Evolutionary conservation across 2,797 vertebrate genomes (phyloP).

Genomic region (Sebastes jordani): DNA sequence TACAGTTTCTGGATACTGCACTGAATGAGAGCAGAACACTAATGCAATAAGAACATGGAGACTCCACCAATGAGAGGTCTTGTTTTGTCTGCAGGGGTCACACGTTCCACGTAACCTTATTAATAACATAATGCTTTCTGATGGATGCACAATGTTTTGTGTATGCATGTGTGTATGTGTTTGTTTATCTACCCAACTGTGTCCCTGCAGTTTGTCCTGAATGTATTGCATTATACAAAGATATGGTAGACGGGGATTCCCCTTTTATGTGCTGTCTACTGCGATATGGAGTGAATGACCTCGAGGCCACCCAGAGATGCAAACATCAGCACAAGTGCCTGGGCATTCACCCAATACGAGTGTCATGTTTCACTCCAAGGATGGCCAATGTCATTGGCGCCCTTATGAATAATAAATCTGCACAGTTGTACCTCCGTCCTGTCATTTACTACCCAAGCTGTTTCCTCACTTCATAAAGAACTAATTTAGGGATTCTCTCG

Average conservation of each 20-base stretch:
- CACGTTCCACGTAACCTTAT: background rate
- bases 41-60: background rate
- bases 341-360: slow-evolving; percentile 46
- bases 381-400: slow-evolving; percentile 50
- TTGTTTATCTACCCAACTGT: slow-evolving; percentile 9
- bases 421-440: background rate
- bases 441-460: background rate
- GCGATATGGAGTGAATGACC: slow-evolving; percentile 9
- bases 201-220: background rate
- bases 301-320: slow-evolving; percentile 39
- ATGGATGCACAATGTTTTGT: slow-evolving; percentile 21
- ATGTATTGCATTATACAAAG: slow-evolving; percentile 15
- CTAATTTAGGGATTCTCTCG: slow-evolving; percentile 16
- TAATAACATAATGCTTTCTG: slow-evolving; percentile 25
- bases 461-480: slow-evolving; percentile 28
- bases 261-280: slow-evolving; percentile 24
- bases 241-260: slow-evolving; percentile 33
- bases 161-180: background rate
- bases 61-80: background rate
- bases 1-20: slow-evolving; percentile 2
- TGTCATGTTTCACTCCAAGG: slow-evolving; percentile 48
- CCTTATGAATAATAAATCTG: slow-evolving; percentile 47
- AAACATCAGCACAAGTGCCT: slow-evolving; percentile 52
- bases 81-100: slow-evolving; percentile 19
- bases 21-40: slow-evolving; percentile 14